Evolutionary conservation across 2,113 vertebrate genomes (phyloP), one percentile per base, ranked within the genome.

Genomic region (Beaufortia kweichowensis): DNA sequence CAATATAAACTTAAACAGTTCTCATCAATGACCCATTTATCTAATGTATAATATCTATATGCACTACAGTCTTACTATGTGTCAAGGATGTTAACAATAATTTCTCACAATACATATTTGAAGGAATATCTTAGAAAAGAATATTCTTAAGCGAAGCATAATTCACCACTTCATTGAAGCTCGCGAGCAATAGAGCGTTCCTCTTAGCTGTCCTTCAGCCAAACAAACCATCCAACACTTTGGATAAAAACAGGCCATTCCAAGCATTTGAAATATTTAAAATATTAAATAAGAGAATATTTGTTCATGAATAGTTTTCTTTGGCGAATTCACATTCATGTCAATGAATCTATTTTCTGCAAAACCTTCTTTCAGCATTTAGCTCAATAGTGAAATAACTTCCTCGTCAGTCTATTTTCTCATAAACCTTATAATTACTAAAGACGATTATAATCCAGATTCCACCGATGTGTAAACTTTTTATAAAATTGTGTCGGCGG

Each of bases 401-500:
- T 39, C n/a, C 43, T 29, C 61, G 75, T 71, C 60, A 60, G 71
- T 81, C 48, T 62, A 59, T 77, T 73, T 75, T 66, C 60, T 85
- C 77, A 84, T 80, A 79, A 74, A 59, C 35, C 43, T n/a, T 19
- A 83, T 83, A 81, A 83, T 79, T 79, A 85, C 71, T 77, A 46
- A 68, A 10, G 78, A 63, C 78, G 65, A 75, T 84, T 75, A 78
- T 75, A 82, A 85, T 83, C 39, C 85, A 74, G 73, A 64, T 73
- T 81, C 35, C 48, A 26, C 61, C 65, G 72, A 68, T 81, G 76
- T 87, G 86, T 83, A 88, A 88, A 90, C 86, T 91, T 89, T 90
- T 90, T 89, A 85, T 64, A 76, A 72, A 81, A 88, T 83, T 69
- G 81, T 63, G 50, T 85, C 85, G 73, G 79, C 65, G 79, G 82